Evolutionary conservation across 2,113 vertebrate genomes (phyloP).

Genomic region (Vidua chalybeata): DNA sequence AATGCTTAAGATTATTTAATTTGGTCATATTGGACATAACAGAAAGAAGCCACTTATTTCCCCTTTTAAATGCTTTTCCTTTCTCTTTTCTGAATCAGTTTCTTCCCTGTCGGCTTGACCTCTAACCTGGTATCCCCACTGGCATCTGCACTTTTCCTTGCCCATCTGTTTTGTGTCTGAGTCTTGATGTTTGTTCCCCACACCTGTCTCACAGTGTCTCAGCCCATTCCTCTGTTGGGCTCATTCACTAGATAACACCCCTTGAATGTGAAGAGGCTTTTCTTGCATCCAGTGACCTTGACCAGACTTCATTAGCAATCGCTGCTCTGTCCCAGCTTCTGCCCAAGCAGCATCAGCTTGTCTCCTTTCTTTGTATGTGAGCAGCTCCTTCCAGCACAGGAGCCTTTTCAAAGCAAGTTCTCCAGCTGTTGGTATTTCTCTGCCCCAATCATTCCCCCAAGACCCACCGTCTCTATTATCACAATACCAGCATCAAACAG

Average conservation of each 20-base stretch:
- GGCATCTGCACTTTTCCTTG: neutral
- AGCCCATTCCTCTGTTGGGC: neutral
- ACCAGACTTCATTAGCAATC: neutral
- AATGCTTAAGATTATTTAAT: constrained; percentile 40
- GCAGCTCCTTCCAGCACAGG: neutral
- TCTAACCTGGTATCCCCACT: neutral
- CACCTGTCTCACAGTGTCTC: neutral
- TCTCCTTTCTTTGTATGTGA: neutral
- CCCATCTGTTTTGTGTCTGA: neutral
- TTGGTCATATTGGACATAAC: neutral
- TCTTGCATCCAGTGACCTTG: neutral
- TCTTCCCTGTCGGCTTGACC: neutral
- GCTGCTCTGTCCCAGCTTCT: neutral
- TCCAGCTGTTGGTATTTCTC: neutral
- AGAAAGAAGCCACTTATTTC: neutral
- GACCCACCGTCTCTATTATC: neutral
- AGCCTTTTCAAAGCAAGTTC: neutral
- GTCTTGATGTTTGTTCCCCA: neutral
- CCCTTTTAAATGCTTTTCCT: neutral
- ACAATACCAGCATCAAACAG: neutral
- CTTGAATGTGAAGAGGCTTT: neutral
- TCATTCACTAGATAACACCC: neutral
- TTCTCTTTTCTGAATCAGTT: neutral
- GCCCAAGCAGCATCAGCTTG: neutral
- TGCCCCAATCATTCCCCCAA: neutral